These are phyloP conservation scores for Notodonta ziczac DNA, from an alignment of 2,888 invertebrate species.

Conservation along the genomic window DNA sequence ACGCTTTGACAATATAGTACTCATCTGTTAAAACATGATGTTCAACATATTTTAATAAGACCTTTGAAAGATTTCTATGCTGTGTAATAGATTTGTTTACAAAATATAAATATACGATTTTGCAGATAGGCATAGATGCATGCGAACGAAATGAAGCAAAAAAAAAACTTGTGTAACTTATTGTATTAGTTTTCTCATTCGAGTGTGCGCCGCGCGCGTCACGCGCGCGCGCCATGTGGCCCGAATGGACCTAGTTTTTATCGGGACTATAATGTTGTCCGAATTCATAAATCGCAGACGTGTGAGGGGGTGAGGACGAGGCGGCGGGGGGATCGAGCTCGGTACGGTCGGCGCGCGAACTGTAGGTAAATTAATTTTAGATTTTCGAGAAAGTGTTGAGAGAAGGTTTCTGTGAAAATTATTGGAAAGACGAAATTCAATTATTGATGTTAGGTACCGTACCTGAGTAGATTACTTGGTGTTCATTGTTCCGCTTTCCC, in stretches of 20 bases:
- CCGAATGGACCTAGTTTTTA: constrained; percentile 35
- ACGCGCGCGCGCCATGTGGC: constrained; percentile 19
- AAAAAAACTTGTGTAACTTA: background rate
- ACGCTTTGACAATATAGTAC: too few relatives aligned
- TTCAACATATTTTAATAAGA: too few relatives aligned
- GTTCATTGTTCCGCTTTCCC: too few relatives aligned
- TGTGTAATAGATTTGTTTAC: too few relatives aligned
- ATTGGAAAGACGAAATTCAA: background rate
- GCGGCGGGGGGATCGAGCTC: background rate
- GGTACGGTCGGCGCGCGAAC: background rate
- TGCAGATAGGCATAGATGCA: too few relatives aligned
- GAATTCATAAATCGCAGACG: constrained; percentile 29
- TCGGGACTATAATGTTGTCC: constrained; percentile 35
- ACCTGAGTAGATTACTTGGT: too few relatives aligned
- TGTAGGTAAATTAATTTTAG: background rate
- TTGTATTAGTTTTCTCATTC: background rate
- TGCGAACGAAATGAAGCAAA: background rate
- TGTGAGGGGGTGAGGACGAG: background rate
- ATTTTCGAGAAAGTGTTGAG: background rate
- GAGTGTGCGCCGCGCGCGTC: background rate
- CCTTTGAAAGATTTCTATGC: too few relatives aligned
- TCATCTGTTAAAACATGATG: too few relatives aligned
- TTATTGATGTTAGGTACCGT: too few relatives aligned
- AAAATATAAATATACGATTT: too few relatives aligned
- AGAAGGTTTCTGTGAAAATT: background rate